phyloP scores from a whole-genome alignment of 2,888 invertebrate genomes.

The Melikaiella ostensackeni region DNA sequence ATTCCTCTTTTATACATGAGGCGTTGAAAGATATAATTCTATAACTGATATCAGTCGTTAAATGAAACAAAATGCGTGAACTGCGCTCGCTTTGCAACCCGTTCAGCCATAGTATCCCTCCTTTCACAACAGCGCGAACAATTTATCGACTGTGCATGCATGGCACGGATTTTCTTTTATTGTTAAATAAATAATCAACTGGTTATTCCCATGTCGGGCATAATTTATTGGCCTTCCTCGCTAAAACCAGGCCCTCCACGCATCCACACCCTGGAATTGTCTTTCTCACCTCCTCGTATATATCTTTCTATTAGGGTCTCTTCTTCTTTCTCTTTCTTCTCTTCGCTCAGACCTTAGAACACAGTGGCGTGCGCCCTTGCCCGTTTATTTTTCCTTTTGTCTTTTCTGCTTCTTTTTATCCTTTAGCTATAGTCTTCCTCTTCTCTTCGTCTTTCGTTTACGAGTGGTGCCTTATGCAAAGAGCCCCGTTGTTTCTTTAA shows the following conservation, averaged over 20 bases:
- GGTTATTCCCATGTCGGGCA: slow-evolving; percentile 70
- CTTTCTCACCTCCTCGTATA: slow-evolving; percentile 43
- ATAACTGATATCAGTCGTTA: slow-evolving; percentile 28
- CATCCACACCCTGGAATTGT: slow-evolving; percentile 50
- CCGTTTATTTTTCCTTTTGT: slow-evolving; percentile 41
- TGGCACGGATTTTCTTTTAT: slow-evolving; percentile 65
- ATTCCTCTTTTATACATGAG: background rate
- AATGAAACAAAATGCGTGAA: slow-evolving; percentile 30
- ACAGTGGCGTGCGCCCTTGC: slow-evolving; percentile 27
- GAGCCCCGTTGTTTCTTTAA: slow-evolving; percentile 73
- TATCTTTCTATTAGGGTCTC: slow-evolving; percentile 40
- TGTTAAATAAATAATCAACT: slow-evolving; percentile 76
- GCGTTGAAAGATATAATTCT: slow-evolving; percentile 20
- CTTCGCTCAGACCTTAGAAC: background rate
- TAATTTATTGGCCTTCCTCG: slow-evolving; percentile 73
- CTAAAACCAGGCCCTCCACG: slow-evolving; percentile 46
- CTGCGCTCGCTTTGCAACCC: slow-evolving; percentile 9
- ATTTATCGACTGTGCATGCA: slow-evolving; percentile 45
- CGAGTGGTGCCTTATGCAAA: slow-evolving; percentile 68
- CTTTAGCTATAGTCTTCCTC: slow-evolving; percentile 47
- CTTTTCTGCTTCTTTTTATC: slow-evolving; percentile 42
- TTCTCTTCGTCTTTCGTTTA: slow-evolving; percentile 42
- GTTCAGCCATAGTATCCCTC: slow-evolving; percentile 22
- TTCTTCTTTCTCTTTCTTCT: slow-evolving; percentile 38
- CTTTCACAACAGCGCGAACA: slow-evolving; percentile 45